phyloP scores from a whole-genome alignment of 2,113 vertebrate species.

The Terrapene triunguis region DNA sequence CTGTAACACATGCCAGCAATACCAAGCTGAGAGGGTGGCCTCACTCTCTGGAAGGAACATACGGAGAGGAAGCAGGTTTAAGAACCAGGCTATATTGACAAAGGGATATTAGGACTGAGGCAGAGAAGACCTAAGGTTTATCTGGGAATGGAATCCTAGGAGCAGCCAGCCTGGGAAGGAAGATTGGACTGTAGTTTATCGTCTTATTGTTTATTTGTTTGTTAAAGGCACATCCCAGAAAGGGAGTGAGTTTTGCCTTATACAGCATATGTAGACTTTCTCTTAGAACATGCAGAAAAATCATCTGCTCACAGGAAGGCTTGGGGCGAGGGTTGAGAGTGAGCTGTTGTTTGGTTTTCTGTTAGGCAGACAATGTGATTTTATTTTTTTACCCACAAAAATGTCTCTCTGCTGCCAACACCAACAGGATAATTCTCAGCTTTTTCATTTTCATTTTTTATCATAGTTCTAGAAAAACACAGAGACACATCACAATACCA shows the following conservation, averaged over 20 bases:
- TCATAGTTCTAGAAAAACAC: background rate
- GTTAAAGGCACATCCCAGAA: background rate
- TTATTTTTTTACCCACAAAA: background rate
- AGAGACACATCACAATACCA: background rate
- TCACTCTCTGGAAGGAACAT: fast-evolving
- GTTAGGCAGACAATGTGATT: background rate
- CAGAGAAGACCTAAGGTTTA: background rate
- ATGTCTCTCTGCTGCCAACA: background rate
- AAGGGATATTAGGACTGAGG: fast-evolving
- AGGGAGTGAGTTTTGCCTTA: background rate
- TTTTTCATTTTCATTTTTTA: background rate
- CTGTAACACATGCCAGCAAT: background rate
- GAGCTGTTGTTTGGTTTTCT: background rate
- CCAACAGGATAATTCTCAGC: fast-evolving
- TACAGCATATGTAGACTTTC: fast-evolving
- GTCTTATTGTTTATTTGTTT: background rate
- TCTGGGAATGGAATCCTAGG: no score
- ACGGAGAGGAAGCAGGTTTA: fast-evolving
- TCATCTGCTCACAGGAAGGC: background rate
- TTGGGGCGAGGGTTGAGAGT: background rate
- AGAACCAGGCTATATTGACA: background rate
- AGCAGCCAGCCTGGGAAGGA: fast-evolving
- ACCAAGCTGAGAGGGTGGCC: background rate
- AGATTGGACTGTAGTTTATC: background rate
- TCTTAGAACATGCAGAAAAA: background rate